phyloP scores from a whole-genome alignment of 2,888 invertebrate genomes.

The Hypercompe scribonia region DNA sequence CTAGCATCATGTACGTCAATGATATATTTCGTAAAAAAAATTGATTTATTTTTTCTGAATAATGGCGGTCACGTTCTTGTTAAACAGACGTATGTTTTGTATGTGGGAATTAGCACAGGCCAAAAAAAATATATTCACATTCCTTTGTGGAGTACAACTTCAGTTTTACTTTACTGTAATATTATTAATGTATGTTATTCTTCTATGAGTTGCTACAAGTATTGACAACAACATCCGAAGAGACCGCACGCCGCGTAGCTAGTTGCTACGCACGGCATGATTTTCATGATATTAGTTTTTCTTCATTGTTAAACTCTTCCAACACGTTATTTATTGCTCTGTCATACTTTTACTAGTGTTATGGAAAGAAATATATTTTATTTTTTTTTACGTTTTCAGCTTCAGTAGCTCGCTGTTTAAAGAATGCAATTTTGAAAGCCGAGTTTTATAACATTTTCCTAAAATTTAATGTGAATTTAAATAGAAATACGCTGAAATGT shows the following conservation, averaged over 20 bases:
- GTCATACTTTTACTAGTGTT: neutral
- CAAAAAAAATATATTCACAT: neutral
- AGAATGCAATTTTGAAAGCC: neutral
- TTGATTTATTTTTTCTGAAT: too few species aligned
- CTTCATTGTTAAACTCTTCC: constrained; percentile 58
- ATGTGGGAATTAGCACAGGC: too few species aligned
- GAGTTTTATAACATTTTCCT: neutral
- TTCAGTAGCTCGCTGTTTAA: neutral
- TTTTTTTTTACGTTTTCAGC: neutral
- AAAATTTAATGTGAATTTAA: constrained; percentile 22
- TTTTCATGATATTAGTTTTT: constrained; percentile 68
- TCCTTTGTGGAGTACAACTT: neutral
- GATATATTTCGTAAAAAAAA: too few species aligned
- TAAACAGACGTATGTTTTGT: too few species aligned
- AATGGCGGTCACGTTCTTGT: too few species aligned
- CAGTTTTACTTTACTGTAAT: constrained; percentile 19
- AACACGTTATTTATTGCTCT: constrained; percentile 31
- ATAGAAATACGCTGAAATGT: constrained; percentile 17
- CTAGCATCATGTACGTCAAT: too few species aligned
- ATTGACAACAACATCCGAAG: constrained; percentile 49
- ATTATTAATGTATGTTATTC: constrained; percentile 14
- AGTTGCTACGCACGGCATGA: constrained; percentile 68
- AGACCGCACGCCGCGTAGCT: constrained; percentile 51
- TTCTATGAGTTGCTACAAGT: constrained; percentile 8
- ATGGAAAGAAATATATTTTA: neutral